Percentiles rank a stretch among this genome's conserved stretches.
Evolutionary conservation across 2,113 vertebrate genomes (phyloP).

Genomic region (Takifugu flavidus): DNA sequence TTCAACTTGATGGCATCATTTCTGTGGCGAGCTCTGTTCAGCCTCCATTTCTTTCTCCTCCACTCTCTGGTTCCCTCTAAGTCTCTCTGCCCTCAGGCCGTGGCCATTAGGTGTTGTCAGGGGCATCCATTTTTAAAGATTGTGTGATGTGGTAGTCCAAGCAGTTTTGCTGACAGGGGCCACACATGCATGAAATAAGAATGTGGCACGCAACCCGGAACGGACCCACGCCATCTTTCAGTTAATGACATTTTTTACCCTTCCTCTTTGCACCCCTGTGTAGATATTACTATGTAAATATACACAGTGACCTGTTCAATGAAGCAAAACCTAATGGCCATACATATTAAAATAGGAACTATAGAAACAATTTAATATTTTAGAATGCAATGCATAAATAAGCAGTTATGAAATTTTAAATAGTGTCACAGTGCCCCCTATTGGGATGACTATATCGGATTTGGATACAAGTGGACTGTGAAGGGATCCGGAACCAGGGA

Average conservation of each 20-base stretch:
- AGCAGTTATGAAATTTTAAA: conserved; percentile 20
- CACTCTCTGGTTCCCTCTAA: conserved; percentile 5
- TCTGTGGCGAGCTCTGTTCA: conserved; percentile 2
- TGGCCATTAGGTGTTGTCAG: conserved; percentile 53
- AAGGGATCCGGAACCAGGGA: conserved; percentile 59
- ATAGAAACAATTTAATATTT: neutral
- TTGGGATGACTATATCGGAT: conserved; percentile 16
- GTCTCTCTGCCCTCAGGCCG: conserved; percentile 33
- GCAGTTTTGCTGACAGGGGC: conserved; percentile 9
- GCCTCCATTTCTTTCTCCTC: neutral
- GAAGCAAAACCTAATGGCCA: neutral
- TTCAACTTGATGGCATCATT: conserved; percentile 34
- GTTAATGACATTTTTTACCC: neutral
- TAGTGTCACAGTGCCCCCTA: conserved; percentile 55
- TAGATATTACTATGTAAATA: neutral
- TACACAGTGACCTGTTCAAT: neutral
- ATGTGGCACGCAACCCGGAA: conserved; percentile 16
- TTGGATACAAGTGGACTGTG: neutral
- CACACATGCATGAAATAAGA: conserved; percentile 28
- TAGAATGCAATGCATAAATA: neutral
- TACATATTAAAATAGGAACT: neutral
- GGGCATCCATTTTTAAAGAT: conserved; percentile 57
- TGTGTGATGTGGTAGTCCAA: conserved; percentile 10
- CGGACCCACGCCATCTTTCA: neutral
- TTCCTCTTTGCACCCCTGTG: neutral